Evolutionary conservation across 2,888 invertebrate genomes (phyloP).

Genomic region (Drosophila helvetica): DNA sequence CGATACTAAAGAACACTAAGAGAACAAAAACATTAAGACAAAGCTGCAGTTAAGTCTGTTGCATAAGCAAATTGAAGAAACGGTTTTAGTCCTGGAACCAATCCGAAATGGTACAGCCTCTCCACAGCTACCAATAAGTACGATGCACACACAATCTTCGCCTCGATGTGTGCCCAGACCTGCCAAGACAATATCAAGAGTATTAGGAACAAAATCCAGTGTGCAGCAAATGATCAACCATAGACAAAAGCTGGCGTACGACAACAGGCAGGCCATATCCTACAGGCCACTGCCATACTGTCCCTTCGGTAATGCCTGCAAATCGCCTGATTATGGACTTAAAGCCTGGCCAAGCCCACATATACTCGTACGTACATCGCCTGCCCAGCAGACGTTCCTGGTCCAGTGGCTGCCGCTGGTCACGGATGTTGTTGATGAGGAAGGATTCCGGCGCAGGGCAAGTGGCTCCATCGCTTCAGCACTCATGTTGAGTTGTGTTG

Average conservation of each 20-base stretch:
- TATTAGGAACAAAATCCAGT: slow-evolving; percentile 34
- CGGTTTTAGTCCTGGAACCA: slow-evolving; percentile 3
- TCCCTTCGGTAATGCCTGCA: slow-evolving; percentile 68
- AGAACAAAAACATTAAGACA: slow-evolving; percentile 17
- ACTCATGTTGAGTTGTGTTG: slow-evolving; percentile 62
- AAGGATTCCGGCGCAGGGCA: slow-evolving; percentile 22
- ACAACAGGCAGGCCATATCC: slow-evolving; percentile 35
- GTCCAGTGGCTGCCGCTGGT: slow-evolving; percentile 26
- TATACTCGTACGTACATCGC: no score
- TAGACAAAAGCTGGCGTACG: slow-evolving; percentile 36
- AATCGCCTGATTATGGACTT: slow-evolving; percentile 75
- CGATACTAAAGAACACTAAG: slow-evolving; percentile 19
- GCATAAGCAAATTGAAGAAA: slow-evolving; percentile 26
- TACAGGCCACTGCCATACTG: background rate
- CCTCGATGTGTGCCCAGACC: background rate
- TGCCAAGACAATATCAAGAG: slow-evolving; percentile 33
- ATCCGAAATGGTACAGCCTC: background rate
- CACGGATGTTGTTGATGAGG: slow-evolving; percentile 50
- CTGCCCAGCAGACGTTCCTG: slow-evolving; percentile 14
- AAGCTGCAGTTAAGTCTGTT: slow-evolving; percentile 31
- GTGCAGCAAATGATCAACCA: slow-evolving; percentile 26
- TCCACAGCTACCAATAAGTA: background rate
- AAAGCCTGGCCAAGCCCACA: slow-evolving; percentile 45
- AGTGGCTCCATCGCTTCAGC: slow-evolving; percentile 55
- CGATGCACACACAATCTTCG: slow-evolving; percentile 7